Base-by-base conservation (phyloP, 2,888 invertebrate genomes). In the Drosophila barbarae region DNA sequence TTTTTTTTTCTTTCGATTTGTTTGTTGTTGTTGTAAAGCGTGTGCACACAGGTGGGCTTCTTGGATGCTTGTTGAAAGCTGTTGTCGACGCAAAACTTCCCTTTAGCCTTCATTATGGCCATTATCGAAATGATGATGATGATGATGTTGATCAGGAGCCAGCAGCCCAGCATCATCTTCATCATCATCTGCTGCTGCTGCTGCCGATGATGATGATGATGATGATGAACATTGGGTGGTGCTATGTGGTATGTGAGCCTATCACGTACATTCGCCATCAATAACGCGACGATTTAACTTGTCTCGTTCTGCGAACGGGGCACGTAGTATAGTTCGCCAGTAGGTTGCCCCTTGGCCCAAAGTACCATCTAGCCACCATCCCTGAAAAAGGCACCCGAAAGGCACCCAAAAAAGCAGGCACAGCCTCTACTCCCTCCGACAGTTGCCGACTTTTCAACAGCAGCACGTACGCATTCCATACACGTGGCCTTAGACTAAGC, bases 201-300 rank as follows among this genome's bases (percentile, higher is more conserved):
- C 23, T 23, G 21, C 21, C 0, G 38, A 5, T 76, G 26, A 50
- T 55, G 39, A 32, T 46, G 30, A 54, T 21, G 39, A 12, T 76
- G 26, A 53, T 55, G 39, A 32, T 46, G 34, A 54, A 55, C 41
- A 41, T 34, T 34, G 69, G 32, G 12, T 65, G 66, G 61, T 66
- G 30, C 51, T 66, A 76, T 66, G 71, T 68, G 70, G 65, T 47
- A 58, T 78, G 72, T 85, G 84, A 85, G 82, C 82, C 85, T 84
- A 85, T 85, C 82, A 83, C 82, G 82, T 83, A 83, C 76, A 73
- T 81, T 83, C 71, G 79, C 84, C 82, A 83, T 83, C 85, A 83
- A 83, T 83, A 83, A 85, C 85, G 82, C 79, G 77, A 83, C 86
- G 82, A 82, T 83, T 85, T 85, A 81, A 76, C 81, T 84, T 82